Conservation (phyloP, 2,113 vertebrate genomes). For the Bombycilla garrulus region DNA sequence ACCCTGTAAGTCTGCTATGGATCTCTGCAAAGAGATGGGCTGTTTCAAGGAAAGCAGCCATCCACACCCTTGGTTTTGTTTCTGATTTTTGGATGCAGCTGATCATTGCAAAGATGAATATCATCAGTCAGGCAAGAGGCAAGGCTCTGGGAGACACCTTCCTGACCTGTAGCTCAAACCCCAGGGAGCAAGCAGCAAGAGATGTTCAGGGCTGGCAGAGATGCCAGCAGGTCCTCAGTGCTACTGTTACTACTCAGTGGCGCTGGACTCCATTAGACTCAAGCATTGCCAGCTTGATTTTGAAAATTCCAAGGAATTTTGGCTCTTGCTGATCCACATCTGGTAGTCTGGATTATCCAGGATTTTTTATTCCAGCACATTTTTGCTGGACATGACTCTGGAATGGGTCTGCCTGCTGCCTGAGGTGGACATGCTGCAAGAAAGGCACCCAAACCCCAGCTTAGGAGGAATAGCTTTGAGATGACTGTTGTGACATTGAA, state of each 20-base stretch:
- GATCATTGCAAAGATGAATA: neutral
- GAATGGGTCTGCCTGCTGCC: neutral
- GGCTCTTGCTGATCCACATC: neutral
- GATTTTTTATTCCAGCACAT: neutral
- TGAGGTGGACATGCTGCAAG: neutral
- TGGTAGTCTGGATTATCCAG: neutral
- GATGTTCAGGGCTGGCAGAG: neutral
- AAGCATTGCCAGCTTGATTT: neutral
- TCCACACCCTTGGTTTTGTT: neutral
- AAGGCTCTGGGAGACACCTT: neutral
- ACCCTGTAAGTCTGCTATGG: neutral
- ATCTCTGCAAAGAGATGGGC: neutral
- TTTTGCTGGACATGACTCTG: neutral
- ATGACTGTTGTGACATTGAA: neutral
- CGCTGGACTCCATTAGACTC: neutral
- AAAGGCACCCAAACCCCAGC: neutral
- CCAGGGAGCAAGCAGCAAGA: neutral
- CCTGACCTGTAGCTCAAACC: neutral
- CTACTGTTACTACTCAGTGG: neutral
- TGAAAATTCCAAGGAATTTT: neutral
- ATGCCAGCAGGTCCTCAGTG: neutral
- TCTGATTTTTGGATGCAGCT: neutral
- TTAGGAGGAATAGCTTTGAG: neutral
- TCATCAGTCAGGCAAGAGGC: neutral
- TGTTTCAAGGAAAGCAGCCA: neutral